Base-by-base conservation (phyloP, 2,797 vertebrate genomes). In the Betta splendens region DNA sequence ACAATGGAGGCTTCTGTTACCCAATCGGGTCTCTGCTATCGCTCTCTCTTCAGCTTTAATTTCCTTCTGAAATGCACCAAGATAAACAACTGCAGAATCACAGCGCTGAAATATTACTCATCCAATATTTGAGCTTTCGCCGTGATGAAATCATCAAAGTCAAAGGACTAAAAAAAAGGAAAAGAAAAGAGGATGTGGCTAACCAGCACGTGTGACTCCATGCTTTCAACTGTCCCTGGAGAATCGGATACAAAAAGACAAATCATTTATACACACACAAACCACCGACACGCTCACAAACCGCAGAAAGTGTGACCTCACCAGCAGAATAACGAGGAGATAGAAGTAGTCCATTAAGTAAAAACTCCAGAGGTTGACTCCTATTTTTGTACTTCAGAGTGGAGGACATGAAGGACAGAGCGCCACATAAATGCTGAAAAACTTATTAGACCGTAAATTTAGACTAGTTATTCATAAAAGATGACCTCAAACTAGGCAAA, bases 401-500 rank as follows among this genome's bases (percentile, higher is more conserved):
- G 38, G 74, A 85, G 78, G 82, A 81, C 76, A 70, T 8, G 32
- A 45, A 58, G 57, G 50, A 31, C 61, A 46, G 37, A 32, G 50
- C 50, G 18, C 45, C 54, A 7, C 59, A 53, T 62, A 78, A 83
- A 76, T 1, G 29, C 65, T 53, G 68, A 40, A 73, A 76, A 69
- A 80, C 64, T 10, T 81, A 81, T 79, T 73, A 68, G 66, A 67
- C 75, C 25, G 21, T 81, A 76, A 79, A 85, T 82, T 74, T 64
- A 53, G 54, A 67, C 57, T 68, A 45, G 64, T 66, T 72, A 87
- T 85, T 84, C 73, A 86, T 84, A 83, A 87, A 81, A 69, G 59
- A 84, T 72, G 79, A 87, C 84, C 79, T 86, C 76, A 73, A 82
- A 84, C 48, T 26, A 35, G 58, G 55, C 21, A n/a, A 55, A 9